Percentiles rank a stretch among this genome's conserved stretches.
Evolutionary conservation across 1,140 invertebrate genomes (phyloP).

Genomic region (Sarcophaga bullata): DNA sequence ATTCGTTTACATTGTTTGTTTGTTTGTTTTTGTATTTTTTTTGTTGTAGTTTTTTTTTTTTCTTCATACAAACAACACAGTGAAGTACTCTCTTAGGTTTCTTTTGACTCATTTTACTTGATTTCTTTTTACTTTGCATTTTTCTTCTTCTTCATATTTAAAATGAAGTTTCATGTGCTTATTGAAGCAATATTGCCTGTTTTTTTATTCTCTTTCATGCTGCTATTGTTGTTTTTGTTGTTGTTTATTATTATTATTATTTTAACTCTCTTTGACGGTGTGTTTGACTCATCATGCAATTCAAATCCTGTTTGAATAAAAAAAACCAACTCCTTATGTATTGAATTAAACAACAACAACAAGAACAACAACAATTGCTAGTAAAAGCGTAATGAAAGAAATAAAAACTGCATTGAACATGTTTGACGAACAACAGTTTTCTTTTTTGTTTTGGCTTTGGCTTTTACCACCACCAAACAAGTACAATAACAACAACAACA

Average conservation of each 20-base stretch:
- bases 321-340: neutral
- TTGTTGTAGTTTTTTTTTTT: too few species aligned
- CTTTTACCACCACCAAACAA: neutral
- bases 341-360: neutral
- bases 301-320: neutral
- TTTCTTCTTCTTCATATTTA: neutral
- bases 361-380: neutral
- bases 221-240: neutral
- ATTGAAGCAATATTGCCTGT: neutral
- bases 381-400: neutral
- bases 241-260: neutral
- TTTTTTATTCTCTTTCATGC: too few species aligned
- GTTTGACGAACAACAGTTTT: neutral
- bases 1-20: too few species aligned
- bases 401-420: constrained; percentile 17
- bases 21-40: too few species aligned
- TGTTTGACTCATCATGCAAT: neutral
- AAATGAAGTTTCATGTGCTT: neutral
- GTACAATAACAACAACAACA: neutral
- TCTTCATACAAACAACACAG: too few species aligned
- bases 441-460: neutral
- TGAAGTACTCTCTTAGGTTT: neutral
- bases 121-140: neutral
- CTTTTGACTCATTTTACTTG: neutral
- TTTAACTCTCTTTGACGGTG: too few species aligned